Base-by-base conservation (phyloP, 23 tunicate genomes). In the Styela clava region DNA sequence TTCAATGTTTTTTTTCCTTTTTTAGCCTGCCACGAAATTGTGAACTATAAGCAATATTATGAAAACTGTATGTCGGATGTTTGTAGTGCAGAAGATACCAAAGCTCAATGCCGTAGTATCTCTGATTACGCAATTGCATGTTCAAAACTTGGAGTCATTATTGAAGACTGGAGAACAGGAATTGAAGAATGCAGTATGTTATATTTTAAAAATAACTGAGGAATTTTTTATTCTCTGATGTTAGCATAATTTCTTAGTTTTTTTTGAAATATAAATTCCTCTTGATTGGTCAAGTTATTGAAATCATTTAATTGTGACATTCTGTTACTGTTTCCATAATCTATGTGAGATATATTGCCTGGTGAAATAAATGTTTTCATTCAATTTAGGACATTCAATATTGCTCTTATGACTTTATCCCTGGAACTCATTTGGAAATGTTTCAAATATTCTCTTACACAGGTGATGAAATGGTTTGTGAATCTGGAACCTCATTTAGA, bases 101-200 rank as follows among this genome's bases (percentile, higher is more conserved):
- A 78, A 68, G 65, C 82, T 29, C 98, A 93, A 62, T 93, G 98
- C 63, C 88, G 93, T 26, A 80, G 94, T 33, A 52, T 93, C 33
- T 91, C 98, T 69, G 98, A 93, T 79, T 93, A 93, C 63, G 86
- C 98, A 20, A 93, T 93, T 31, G 87, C 98, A 65, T 93, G 98
- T 76, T 74, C 98, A 33, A 93, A 93, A 35, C 87, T 87, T 56
- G 98, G 98, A 24, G 98, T 93, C 28, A 86, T 93, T 2, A 81
- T 93, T 26, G 89, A 84, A 61, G 72, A 93, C 83, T 93, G 98
- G 98, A 84, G 98, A 84, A 68, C 68, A 7, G 83, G 35, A 1
- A 74, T 93, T 23, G 71, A 86, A 22, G 93, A 87, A 62, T 93
- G 98, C 68, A 86, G 98, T 93, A 77, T 63, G 85, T 31, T 21